Evolutionary conservation across 2,113 vertebrate species (phyloP).

Genomic region (Hucho hucho): DNA sequence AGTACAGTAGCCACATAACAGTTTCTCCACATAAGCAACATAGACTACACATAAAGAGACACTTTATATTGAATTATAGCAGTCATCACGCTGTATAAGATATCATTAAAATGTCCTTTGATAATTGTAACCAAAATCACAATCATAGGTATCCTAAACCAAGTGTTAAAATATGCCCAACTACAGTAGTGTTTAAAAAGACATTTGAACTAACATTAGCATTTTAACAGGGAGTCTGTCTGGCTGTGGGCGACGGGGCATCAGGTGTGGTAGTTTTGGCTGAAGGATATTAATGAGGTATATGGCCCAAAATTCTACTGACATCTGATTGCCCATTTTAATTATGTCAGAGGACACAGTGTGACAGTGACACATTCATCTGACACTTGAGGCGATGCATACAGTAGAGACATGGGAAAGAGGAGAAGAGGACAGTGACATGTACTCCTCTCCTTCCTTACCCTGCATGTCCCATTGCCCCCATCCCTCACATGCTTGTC

Average conservation of each 20-base stretch:
- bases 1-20: neutral
- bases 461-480: neutral
- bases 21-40: neutral
- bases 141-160: neutral
- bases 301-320: slow-evolving; percentile 17
- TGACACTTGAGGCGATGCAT: slow-evolving; percentile 26
- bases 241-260: neutral
- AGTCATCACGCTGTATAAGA: no score
- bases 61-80: no score
- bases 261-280: neutral
- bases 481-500: neutral
- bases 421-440: slow-evolving; percentile 9
- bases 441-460: slow-evolving; percentile 7
- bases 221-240: neutral
- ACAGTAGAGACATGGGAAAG: slow-evolving; percentile 8
- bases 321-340: slow-evolving; percentile 35
- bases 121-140: neutral
- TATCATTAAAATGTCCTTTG: neutral
- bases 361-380: slow-evolving; percentile 42
- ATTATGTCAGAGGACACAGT: slow-evolving; percentile 40
- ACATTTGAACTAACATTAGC: neutral
- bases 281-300: slow-evolving; percentile 16
- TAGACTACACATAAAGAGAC: neutral
- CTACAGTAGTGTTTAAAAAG: neutral
- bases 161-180: neutral